Base-by-base conservation (phyloP, 2,888 invertebrate species). In the Nomada goodeniana region DNA sequence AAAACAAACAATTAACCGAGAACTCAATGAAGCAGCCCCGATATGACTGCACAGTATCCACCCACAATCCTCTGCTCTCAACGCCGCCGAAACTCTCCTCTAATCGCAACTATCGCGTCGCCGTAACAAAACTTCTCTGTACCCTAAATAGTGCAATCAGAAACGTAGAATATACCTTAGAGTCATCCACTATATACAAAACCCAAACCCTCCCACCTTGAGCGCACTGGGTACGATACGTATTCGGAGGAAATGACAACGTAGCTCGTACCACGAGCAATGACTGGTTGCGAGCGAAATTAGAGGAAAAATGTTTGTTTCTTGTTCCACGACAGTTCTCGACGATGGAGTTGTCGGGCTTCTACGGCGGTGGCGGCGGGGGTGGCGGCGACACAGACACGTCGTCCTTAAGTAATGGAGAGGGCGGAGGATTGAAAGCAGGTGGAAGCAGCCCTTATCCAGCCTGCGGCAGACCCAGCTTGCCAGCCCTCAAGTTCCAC, bases 401-500 rank as follows among this genome's bases (percentile, higher is more conserved):
- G 89, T 96, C 97, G 95, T 92, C 96, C 57, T 90, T 93, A 77
- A 93, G 93, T 95, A 93, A 94, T 95, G 93, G 95, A 87, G 94
- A 96, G 95, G 91, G 94, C 90, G 91, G 94, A 93, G 93, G 89
- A 94, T 96, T 83, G 97, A 97, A 93, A 96, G 96, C 85, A 96
- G 96, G 90, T 44, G 92, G 92, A 57, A 92, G 92, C 89, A 93
- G 93, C 86, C 93, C 93, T 47, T 93, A 93, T 84, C 93, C 93
- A 52, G 87, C 91, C 15, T 93, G 92, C 60, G 95, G 95, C 87
- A 96, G 96, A 92, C 97, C 97, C 70, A 96, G 97, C 91, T 96
- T 97, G 83, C 97, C 97, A 73, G 97, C 98, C 89, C 96, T 98
- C 89, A 98, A 98, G 94, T 98, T 98, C 94, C 98, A 98, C 95